These are phyloP conservation scores for Asbolus verrucosus DNA, from an alignment of 1,140 invertebrate species.

Conservation along the genomic window DNA sequence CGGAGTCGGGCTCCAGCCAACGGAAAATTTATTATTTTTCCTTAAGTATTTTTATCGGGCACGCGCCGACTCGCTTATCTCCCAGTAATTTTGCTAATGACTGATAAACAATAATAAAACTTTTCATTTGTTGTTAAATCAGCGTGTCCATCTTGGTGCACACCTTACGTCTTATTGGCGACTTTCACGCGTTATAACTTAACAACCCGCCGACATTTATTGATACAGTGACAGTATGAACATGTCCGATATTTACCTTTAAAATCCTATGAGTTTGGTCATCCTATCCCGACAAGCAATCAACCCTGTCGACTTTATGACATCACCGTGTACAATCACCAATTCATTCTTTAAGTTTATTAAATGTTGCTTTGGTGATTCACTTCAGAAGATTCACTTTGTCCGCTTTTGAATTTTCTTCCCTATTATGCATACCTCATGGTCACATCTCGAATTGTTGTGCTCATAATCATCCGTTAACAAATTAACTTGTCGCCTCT, in stretches of 20 bases:
- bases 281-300: conserved; percentile 45
- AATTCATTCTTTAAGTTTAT: conserved; percentile 42
- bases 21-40: no score
- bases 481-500: background rate
- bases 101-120: no score
- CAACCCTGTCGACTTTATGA: conserved; percentile 53
- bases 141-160: background rate
- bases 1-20: no score
- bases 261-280: conserved; percentile 13
- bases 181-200: conserved; percentile 48
- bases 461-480: conserved; percentile 6
- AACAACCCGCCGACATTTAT: conserved; percentile 52
- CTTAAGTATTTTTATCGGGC: no score
- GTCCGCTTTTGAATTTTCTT: conserved; percentile 2
- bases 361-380: conserved; percentile 8
- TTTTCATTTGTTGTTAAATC: background rate
- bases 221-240: conserved; percentile 40
- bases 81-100: no score
- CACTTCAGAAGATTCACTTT: conserved; percentile 15
- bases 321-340: conserved; percentile 50
- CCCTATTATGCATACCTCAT: conserved; percentile 1
- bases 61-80: no score
- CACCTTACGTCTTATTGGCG: conserved; percentile 6
- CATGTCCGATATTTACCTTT: conserved; percentile 18
- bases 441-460: conserved; percentile 19